Percentiles rank a stretch among this genome's conserved stretches.
These are phyloP conservation scores for Nudaria mundana DNA, from an alignment of 2,888 invertebrate species.

Conservation along the genomic window DNA sequence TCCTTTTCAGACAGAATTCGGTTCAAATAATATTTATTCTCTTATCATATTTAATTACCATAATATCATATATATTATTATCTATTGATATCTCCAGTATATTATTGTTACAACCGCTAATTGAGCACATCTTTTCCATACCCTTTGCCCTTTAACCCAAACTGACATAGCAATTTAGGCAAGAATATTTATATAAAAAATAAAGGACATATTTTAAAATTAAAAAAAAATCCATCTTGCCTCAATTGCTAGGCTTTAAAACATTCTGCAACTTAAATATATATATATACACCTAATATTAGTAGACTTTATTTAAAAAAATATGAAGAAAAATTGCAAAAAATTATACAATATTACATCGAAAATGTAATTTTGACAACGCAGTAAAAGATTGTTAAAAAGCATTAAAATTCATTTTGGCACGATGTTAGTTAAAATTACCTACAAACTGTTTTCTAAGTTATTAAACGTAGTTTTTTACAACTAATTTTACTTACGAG, in stretches of 20 bases:
- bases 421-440: constrained; percentile 52
- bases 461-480: constrained; percentile 6
- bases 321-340: constrained; percentile 9
- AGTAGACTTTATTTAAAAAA: constrained; percentile 22
- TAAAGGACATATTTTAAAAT: not conserved
- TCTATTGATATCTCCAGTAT: constrained; percentile 12
- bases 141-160: constrained; percentile 48
- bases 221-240: constrained; percentile 45
- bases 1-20: too few relatives aligned
- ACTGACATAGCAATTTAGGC: constrained; percentile 72
- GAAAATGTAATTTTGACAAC: not conserved
- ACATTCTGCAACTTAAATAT: constrained; percentile 33
- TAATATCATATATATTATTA: not conserved
- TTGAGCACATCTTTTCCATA: constrained; percentile 57
- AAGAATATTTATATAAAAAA: constrained; percentile 37
- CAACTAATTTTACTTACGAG: too few relatives aligned
- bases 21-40: too few relatives aligned
- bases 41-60: not conserved
- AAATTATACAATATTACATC: not conserved
- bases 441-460: constrained; percentile 8
- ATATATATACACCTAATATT: constrained; percentile 40
- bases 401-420: constrained; percentile 51
- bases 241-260: constrained; percentile 65
- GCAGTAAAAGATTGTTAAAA: constrained; percentile 27
- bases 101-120: constrained; percentile 39